Conservation (phyloP, 2,113 vertebrate species). For the Ammodytes dubius region DNA sequence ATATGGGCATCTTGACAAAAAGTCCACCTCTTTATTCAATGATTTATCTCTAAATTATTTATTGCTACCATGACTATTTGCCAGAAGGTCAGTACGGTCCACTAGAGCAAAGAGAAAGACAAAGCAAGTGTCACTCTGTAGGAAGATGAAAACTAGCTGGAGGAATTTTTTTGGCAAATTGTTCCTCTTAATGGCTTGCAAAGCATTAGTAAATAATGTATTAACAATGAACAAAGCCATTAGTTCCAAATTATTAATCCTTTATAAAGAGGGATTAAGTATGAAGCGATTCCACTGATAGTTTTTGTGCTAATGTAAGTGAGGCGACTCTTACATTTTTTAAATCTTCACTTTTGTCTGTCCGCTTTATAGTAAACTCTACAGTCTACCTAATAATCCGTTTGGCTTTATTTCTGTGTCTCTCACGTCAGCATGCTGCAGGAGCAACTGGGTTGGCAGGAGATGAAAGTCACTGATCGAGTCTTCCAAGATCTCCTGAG, state of each 20-base stretch:
- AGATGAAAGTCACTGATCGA: slow-evolving; percentile 36
- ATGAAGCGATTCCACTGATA: not conserved
- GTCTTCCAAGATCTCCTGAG: not conserved
- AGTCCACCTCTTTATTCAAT: not conserved
- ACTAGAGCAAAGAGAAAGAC: not conserved
- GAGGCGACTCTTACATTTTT: not conserved
- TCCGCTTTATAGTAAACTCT: not conserved
- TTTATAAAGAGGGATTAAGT: not conserved
- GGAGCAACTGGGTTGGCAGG: slow-evolving; percentile 4
- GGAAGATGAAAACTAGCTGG: not conserved
- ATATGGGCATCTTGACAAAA: not conserved
- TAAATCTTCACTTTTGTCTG: slow-evolving; percentile 7
- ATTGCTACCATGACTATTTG: not conserved
- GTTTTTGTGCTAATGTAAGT: not conserved
- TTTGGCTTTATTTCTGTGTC: slow-evolving; percentile 1
- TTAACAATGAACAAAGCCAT: not conserved
- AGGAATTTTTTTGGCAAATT: not conserved
- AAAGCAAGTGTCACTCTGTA: not conserved
- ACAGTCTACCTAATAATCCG: slow-evolving; percentile 16
- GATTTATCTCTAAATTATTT: not conserved
- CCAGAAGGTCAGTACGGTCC: not conserved
- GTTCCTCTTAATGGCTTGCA: not conserved
- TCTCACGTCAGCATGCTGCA: slow-evolving; percentile 27
- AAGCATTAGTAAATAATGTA: not conserved
- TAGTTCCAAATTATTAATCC: not conserved